A percentile compares a stretch with the other conserved stretches of the same genome.
These are phyloP conservation scores for Muntiacus reevesi DNA, from an alignment of 2,113 vertebrate species.

Conservation along the genomic window DNA sequence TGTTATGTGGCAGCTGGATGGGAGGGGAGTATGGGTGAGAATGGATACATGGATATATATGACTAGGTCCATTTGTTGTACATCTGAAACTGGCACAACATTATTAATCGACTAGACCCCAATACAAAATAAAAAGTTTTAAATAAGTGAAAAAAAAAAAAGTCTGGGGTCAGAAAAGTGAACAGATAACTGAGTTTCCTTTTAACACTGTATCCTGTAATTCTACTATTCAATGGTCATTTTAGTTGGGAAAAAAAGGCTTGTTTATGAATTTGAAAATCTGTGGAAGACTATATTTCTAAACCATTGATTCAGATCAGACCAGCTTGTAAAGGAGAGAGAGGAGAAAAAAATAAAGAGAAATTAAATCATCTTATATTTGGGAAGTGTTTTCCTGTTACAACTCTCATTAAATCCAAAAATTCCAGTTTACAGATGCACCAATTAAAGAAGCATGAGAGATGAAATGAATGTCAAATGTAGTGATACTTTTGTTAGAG, in stretches of 20 bases:
- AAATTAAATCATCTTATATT: background rate
- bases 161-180: background rate
- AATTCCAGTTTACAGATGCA: background rate
- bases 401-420: background rate
- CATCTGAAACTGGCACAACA: background rate
- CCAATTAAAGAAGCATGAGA: background rate
- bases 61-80: background rate
- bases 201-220: background rate
- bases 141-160: background rate
- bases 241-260: background rate
- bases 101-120: background rate
- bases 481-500: background rate
- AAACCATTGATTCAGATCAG: background rate
- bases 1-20: background rate
- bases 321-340: background rate
- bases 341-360: background rate
- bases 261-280: constrained; percentile 20
- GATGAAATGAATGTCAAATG: background rate
- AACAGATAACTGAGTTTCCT: background rate
- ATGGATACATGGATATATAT: background rate
- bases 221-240: background rate
- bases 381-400: background rate
- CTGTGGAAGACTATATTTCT: background rate
- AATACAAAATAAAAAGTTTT: background rate
- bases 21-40: background rate